Evolutionary conservation across 2,797 vertebrate genomes (phyloP).

Genomic region (Coilia nasus): DNA sequence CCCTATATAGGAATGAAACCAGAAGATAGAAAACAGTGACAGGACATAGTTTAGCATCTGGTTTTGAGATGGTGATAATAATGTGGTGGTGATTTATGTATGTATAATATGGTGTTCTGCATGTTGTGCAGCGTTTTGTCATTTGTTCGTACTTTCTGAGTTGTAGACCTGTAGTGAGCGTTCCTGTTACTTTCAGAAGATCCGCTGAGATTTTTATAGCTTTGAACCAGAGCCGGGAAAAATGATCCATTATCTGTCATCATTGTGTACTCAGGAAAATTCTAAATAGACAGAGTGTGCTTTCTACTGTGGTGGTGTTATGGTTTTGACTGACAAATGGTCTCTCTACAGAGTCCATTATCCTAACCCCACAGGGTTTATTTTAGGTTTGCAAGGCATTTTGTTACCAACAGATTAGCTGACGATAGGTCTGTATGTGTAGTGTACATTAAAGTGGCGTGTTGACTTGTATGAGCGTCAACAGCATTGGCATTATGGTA

Average conservation of each 20-base stretch:
- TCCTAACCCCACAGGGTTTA: background rate
- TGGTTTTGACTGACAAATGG: background rate
- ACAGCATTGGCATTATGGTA: background rate
- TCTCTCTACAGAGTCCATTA: background rate
- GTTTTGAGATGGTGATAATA: background rate
- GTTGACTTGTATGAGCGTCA: background rate
- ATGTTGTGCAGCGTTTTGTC: background rate
- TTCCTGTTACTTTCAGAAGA: background rate
- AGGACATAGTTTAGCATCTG: background rate
- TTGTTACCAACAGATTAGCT: background rate
- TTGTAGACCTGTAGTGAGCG: background rate
- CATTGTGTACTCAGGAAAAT: slow-evolving; percentile 3
- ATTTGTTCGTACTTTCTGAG: background rate
- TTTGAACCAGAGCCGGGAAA: background rate
- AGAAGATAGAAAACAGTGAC: background rate
- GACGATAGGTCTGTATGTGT: background rate
- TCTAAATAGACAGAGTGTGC: background rate
- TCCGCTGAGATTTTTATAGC: slow-evolving; percentile 38
- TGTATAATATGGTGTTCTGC: background rate
- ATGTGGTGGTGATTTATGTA: too few species aligned
- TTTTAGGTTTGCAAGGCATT: background rate
- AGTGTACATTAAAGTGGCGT: background rate
- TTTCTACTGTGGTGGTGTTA: slow-evolving; percentile 3
- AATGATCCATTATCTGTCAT: slow-evolving; percentile 12
- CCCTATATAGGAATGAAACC: background rate